Conservation (phyloP, 2,113 vertebrate species). For the Hippoglossus stenolepis region DNA sequence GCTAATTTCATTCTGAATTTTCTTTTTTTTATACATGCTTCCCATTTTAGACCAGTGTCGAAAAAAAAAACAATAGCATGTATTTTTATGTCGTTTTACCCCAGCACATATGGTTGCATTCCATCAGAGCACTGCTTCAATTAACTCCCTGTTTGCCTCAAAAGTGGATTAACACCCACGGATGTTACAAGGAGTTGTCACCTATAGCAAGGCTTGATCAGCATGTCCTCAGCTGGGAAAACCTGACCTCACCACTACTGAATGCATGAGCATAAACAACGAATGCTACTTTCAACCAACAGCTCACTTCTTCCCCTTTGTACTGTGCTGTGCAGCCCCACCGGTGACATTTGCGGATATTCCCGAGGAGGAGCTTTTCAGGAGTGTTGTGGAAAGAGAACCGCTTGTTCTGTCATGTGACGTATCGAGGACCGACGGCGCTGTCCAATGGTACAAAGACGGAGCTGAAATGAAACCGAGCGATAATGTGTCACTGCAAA, state of each 20-base stretch:
- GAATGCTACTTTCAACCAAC: not conserved
- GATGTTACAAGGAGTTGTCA: slow-evolving; percentile 18
- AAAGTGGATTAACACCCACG: slow-evolving; percentile 63
- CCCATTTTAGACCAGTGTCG: slow-evolving; percentile 7
- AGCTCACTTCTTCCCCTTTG: slow-evolving; percentile 13
- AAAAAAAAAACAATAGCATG: slow-evolving; percentile 48
- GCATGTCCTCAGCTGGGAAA: slow-evolving; percentile 71
- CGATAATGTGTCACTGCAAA: slow-evolving; percentile 61
- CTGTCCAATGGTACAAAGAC: slow-evolving; percentile 84
- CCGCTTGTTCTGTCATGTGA: slow-evolving; percentile 79
- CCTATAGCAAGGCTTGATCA: slow-evolving; percentile 54
- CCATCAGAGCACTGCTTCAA: slow-evolving; percentile 56
- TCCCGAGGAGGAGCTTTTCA: slow-evolving; percentile 81
- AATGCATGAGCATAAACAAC: slow-evolving; percentile 15
- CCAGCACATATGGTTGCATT: slow-evolving; percentile 19
- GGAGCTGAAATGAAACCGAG: slow-evolving; percentile 75
- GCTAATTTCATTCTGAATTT: slow-evolving; percentile 48
- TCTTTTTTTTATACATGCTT: slow-evolving; percentile 52
- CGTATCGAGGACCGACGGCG: slow-evolving; percentile 75
- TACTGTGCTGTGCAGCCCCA: slow-evolving; percentile 68
- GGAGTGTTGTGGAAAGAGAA: slow-evolving; percentile 80
- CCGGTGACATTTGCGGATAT: slow-evolving; percentile 81
- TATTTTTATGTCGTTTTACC: slow-evolving; percentile 24
- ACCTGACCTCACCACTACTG: slow-evolving; percentile 28
- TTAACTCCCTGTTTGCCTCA: slow-evolving; percentile 58